Evolutionary conservation across 1,140 invertebrate genomes (phyloP).

Genomic region (Drosophila sp.): DNA sequence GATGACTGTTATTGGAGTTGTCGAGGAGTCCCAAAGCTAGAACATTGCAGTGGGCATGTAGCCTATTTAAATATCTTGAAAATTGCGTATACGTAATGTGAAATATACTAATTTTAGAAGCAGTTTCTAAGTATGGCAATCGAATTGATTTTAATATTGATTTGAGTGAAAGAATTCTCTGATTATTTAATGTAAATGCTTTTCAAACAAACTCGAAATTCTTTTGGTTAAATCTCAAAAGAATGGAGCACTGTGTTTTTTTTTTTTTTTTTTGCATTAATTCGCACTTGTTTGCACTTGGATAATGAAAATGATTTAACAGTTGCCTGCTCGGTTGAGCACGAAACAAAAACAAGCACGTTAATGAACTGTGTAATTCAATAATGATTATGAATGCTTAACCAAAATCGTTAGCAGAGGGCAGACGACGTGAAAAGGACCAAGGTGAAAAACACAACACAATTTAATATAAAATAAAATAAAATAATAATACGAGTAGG

Average conservation of each 20-base stretch:
- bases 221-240: neutral
- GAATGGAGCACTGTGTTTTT: no score
- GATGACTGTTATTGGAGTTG: no score
- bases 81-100: no score
- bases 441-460: neutral
- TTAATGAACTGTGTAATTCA: constrained; percentile 72
- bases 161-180: no score
- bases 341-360: constrained; percentile 45
- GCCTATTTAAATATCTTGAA: no score
- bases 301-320: constrained; percentile 76
- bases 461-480: neutral
- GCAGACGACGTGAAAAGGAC: neutral
- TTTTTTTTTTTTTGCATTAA: constrained; percentile 39
- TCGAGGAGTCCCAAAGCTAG: no score
- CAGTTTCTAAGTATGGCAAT: no score
- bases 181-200: no score
- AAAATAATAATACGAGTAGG: neutral
- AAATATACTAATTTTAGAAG: neutral
- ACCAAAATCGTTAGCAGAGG: constrained; percentile 5
- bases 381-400: constrained; percentile 24
- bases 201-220: no score
- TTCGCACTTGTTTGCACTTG: constrained; percentile 68
- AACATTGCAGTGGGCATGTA: no score
- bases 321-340: constrained; percentile 67
- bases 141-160: no score